Percentiles rank a stretch among this genome's conserved stretches.
phyloP scores from a whole-genome alignment of 2,888 invertebrate genomes.

The Cheilosia soror region DNA sequence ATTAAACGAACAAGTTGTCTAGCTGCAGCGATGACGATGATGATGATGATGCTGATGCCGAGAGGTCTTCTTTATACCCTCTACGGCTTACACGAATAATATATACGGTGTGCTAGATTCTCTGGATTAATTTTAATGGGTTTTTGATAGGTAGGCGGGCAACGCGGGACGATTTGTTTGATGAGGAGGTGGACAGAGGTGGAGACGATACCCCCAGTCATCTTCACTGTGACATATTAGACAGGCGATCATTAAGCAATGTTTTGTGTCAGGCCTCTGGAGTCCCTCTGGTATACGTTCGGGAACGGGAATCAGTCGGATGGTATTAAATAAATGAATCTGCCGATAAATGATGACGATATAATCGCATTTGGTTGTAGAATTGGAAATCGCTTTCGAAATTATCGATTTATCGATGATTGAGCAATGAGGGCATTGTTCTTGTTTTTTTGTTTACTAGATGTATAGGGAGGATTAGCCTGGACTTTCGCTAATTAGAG shows the following conservation, averaged over 20 bases:
- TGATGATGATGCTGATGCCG: conserved; percentile 35
- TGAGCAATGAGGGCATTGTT: conserved; percentile 46
- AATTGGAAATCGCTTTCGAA: conserved; percentile 48
- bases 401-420: conserved; percentile 41
- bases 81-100: neutral
- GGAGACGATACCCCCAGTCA: conserved; percentile 31
- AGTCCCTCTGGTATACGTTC: conserved; percentile 4
- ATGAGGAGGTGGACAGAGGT: conserved; percentile 58
- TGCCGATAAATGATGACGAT: conserved; percentile 66
- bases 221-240: conserved; percentile 49
- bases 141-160: conserved; percentile 73
- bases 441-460: neutral
- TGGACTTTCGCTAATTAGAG: neutral
- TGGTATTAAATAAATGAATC: conserved; percentile 61
- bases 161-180: conserved; percentile 37
- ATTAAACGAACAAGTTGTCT: conserved; percentile 75
- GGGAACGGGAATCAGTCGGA: conserved; percentile 14
- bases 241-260: conserved; percentile 65
- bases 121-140: conserved; percentile 73
- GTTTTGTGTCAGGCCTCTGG: conserved; percentile 38
- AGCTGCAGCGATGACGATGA: conserved; percentile 42
- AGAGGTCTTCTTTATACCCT: conserved; percentile 23
- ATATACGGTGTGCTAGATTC: conserved; percentile 63
- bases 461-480: neutral
- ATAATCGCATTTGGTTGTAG: conserved; percentile 58